These are phyloP conservation scores for Semotilus atromaculatus DNA, from an alignment of 2,797 vertebrate species.

Conservation along the genomic window DNA sequence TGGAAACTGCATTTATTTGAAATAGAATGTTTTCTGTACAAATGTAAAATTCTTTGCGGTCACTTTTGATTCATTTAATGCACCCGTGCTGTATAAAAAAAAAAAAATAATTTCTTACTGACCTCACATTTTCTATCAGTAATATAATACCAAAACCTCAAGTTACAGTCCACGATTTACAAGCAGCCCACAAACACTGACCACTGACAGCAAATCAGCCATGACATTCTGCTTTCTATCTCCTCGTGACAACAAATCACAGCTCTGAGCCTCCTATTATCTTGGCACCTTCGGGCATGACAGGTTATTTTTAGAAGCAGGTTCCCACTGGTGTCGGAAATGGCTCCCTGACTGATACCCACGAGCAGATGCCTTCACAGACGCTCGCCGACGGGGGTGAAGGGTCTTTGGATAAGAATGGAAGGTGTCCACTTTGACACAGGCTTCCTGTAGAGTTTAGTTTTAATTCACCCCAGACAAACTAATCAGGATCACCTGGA, in stretches of 20 bases:
- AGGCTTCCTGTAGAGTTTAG: not conserved
- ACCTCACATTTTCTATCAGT: not conserved
- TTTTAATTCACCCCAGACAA: not conserved
- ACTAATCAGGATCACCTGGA: not conserved
- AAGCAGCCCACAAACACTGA: not conserved
- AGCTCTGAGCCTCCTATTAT: constrained; percentile 19
- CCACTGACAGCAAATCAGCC: constrained; percentile 3
- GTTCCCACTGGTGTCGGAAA: constrained; percentile 38
- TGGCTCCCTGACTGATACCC: constrained; percentile 31
- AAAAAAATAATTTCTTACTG: not conserved
- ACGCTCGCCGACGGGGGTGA: constrained; percentile 20
- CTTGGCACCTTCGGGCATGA: constrained; percentile 20
- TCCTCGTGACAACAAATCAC: constrained; percentile 21
- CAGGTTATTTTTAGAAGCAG: constrained; percentile 17
- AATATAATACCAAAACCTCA: not conserved
- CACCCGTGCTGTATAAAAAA: not conserved
- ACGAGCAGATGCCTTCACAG: constrained; percentile 43
- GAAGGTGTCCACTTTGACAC: not conserved
- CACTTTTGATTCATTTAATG: not conserved
- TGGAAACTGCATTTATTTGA: not conserved
- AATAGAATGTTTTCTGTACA: not conserved
- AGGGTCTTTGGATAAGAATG: constrained; percentile 25
- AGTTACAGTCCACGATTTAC: not conserved
- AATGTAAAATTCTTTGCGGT: not conserved
- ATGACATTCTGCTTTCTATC: not conserved